Percentiles rank a stretch among this genome's conserved stretches.
Conservation (phyloP, 2,113 vertebrate genomes). For the Noctilio leporinus region DNA sequence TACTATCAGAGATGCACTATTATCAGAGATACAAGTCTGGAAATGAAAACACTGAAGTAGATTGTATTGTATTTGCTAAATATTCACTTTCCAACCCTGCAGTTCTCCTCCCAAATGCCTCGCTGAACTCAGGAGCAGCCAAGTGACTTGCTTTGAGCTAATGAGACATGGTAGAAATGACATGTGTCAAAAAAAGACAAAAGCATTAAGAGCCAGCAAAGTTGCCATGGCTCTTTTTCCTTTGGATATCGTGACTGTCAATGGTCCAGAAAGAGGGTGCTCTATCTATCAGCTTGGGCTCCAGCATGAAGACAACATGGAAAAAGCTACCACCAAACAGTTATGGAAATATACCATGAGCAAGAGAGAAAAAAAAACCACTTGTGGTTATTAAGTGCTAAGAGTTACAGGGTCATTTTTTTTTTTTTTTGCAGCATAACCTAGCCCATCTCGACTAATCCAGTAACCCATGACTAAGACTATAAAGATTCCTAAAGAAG, state of each 20-base stretch:
- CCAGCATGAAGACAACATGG: background rate
- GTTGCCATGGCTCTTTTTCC: background rate
- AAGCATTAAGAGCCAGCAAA: background rate
- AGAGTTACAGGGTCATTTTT: background rate
- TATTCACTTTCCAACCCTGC: background rate
- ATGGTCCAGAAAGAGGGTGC: background rate
- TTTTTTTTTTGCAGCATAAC: background rate
- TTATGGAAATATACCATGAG: background rate
- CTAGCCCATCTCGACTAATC: background rate
- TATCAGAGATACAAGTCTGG: background rate
- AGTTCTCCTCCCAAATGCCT: background rate
- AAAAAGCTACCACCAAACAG: background rate
- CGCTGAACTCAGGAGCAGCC: background rate
- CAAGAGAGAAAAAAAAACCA: background rate
- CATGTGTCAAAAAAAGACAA: background rate
- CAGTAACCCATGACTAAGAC: background rate
- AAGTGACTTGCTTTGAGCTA: background rate
- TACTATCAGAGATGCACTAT: too few species aligned
- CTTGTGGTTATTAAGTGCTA: background rate
- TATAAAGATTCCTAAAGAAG: background rate
- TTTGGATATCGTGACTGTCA: background rate
- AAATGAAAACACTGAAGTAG: background rate
- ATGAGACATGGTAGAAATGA: background rate
- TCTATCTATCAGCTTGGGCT: background rate
- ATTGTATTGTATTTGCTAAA: background rate